Evolutionary conservation across 1,140 invertebrate species (phyloP).

Genomic region (Nymphalis io): DNA sequence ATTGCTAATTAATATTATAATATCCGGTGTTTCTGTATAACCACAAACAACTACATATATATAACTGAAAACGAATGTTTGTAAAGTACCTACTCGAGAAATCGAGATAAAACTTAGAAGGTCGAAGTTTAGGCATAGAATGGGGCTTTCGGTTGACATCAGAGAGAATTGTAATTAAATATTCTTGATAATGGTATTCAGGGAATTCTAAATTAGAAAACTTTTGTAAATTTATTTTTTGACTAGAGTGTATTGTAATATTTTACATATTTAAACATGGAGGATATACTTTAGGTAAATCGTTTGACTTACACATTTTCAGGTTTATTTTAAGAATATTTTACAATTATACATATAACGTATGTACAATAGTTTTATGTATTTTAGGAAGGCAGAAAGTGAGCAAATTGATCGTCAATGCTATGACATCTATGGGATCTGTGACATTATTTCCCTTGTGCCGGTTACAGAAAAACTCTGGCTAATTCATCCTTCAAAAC

Average conservation of each 20-base stretch:
- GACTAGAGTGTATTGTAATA: not conserved
- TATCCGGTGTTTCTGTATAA: not conserved
- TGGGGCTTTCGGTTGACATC: constrained; percentile 21
- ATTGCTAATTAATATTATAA: not conserved
- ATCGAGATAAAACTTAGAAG: constrained; percentile 23
- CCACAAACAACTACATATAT: not conserved
- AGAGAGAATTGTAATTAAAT: constrained; percentile 25
- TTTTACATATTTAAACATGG: not conserved
- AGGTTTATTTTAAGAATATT: no score
- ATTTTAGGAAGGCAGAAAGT: no score
- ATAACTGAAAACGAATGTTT: constrained; percentile 12
- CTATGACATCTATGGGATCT: no score
- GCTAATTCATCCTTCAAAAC: no score
- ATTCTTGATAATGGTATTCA: constrained; percentile 9
- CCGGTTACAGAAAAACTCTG: no score
- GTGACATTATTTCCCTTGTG: no score
- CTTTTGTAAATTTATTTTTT: not conserved
- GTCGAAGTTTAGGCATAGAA: constrained; percentile 10
- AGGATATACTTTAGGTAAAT: no score
- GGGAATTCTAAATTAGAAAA: constrained; percentile 4
- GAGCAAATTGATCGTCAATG: no score
- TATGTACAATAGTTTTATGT: no score
- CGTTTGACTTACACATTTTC: no score
- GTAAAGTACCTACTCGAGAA: constrained; percentile 3
- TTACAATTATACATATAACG: no score